Base-by-base conservation (phyloP, 1,140 invertebrate genomes). In the Liolophura sinensis region DNA sequence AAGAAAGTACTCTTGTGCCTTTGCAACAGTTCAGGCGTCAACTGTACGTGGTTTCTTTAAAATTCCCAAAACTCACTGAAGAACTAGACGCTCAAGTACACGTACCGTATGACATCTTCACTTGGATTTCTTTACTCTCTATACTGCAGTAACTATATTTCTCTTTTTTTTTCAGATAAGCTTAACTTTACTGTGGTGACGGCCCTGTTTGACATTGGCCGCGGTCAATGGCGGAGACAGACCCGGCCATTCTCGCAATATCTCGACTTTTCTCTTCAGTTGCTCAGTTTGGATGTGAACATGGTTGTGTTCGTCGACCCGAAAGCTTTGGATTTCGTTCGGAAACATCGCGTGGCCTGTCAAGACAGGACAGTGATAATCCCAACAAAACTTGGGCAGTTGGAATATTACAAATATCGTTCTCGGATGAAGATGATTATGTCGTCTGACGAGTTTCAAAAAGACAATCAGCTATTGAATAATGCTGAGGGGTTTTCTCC, bases 121-220 rank as follows among this genome's bases (percentile, higher is more conserved):
- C n/a, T n/a, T n/a, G n/a, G n/a, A n/a, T n/a, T n/a, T n/a, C n/a
- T n/a, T n/a, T n/a, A n/a, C n/a, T n/a, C n/a, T n/a, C n/a, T n/a
- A n/a, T n/a, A n/a, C n/a, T n/a, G n/a, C n/a, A n/a, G n/a, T n/a
- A n/a, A n/a, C n/a, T n/a, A n/a, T 5, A 40, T 40, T 40, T 40
- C 9, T 40, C 31, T 40, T 40, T 40, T 9, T 40, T 40, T 40
- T 40, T 40, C 62, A 72, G 70, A 67, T 22, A 12, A 54, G 56
- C 68, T 68, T 59, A 68, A 65, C 50, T 72, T 72, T 66, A 72
- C 70, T 16, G 62, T 72, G 47, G 70, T 72, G 24, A 68, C 70
- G 4, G 66, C 63, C 22, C 48, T 72, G 66, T 27, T 72, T 18
- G 70, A 72, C 61, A 72, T 72, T n/a, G 70, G 70, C 1, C 59